These are phyloP conservation scores for Coenonympha arcania DNA, from an alignment of 2,888 invertebrate species.

Conservation along the genomic window DNA sequence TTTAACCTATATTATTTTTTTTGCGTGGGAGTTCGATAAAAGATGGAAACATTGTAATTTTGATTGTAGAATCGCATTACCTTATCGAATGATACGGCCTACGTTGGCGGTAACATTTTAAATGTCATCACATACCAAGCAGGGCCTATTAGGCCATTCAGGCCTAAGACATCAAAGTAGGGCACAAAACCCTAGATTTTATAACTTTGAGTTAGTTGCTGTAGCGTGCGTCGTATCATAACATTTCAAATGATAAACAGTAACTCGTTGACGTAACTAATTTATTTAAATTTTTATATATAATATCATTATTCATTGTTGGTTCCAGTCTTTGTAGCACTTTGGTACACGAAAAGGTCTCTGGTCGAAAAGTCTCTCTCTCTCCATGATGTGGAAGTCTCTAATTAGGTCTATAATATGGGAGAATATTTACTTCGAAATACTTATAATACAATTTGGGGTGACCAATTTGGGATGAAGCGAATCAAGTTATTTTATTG, in stretches of 20 bases:
- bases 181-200: not conserved
- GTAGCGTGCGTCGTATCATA: not conserved
- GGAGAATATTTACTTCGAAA: no score
- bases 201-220: no score
- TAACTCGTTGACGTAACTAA: constrained; percentile 3
- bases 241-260: constrained; percentile 15
- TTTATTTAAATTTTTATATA: constrained; percentile 8
- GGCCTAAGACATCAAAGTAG: not conserved
- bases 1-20: no score
- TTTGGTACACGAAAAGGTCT: not conserved
- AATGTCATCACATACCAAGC: no score
- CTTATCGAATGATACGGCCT: not conserved
- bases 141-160: not conserved
- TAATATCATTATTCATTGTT: no score
- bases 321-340: constrained; percentile 1
- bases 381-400: no score
- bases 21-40: no score
- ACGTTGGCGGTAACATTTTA: not conserved
- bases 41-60: not conserved
- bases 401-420: no score
- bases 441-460: no score
- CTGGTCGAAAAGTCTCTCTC: no score
- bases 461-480: no score
- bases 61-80: not conserved
- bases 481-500: no score